These are phyloP conservation scores for Pituophis catenifer DNA, from an alignment of 2,113 vertebrate species.

Conservation along the genomic window DNA sequence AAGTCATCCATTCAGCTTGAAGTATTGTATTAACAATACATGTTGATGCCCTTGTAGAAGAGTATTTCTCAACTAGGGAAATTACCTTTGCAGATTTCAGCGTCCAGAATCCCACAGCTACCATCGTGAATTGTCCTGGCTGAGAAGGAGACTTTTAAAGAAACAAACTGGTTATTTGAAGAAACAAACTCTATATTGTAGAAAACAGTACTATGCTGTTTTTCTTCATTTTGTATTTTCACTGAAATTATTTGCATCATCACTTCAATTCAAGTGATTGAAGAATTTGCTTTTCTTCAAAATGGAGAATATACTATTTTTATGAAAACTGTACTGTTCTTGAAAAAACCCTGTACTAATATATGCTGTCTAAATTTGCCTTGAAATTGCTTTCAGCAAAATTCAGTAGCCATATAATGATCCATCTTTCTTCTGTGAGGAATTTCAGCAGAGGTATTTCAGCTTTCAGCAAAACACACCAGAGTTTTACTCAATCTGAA, in stretches of 20 bases:
- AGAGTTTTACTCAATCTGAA: neutral
- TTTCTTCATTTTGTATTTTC: neutral
- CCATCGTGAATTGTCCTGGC: neutral
- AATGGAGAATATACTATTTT: neutral
- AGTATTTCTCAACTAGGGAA: neutral
- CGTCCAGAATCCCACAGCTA: neutral
- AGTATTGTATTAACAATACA: neutral
- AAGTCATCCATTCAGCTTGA: neutral
- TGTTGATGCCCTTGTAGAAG: neutral
- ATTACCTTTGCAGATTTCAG: neutral
- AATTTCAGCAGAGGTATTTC: neutral
- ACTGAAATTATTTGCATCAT: neutral
- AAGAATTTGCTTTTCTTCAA: neutral
- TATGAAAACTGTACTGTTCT: neutral
- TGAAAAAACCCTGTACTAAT: neutral
- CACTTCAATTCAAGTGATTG: neutral
- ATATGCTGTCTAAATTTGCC: neutral
- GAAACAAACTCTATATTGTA: neutral
- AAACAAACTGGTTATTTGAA: neutral
- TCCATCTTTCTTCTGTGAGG: neutral
- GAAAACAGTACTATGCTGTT: neutral
- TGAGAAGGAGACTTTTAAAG: neutral
- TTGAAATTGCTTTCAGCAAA: conserved; percentile 6
- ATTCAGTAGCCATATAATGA: neutral
- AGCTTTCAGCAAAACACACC: neutral